phyloP scores from a whole-genome alignment of 2,797 vertebrate genomes.

The Mus spretus region DNA sequence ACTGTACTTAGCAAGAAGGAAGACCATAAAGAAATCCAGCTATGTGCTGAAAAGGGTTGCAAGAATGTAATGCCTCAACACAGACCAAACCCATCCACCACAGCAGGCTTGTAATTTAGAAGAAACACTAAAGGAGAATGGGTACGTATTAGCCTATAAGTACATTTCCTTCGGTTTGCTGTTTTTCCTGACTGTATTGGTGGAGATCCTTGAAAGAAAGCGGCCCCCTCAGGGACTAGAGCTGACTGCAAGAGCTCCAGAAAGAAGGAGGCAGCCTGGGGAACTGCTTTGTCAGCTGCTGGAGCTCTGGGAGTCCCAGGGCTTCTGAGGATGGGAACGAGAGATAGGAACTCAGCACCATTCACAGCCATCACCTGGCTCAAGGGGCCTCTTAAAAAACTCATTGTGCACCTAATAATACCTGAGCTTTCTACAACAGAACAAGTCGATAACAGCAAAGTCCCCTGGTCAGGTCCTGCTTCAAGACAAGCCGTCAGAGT shows the following conservation, averaged over 20 bases:
- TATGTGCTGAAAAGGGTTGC: slow-evolving; percentile 44
- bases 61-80: neutral
- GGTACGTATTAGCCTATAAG: slow-evolving; percentile 8
- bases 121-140: slow-evolving; percentile 18
- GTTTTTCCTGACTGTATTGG: neutral
- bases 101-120: slow-evolving; percentile 21
- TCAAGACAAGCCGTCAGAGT: neutral
- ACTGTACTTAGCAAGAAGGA: slow-evolving; percentile 22
- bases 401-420: neutral
- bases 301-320: neutral
- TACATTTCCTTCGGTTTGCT: slow-evolving; percentile 36
- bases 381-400: neutral
- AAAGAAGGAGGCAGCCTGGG: neutral
- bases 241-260: neutral
- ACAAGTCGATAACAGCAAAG: neutral
- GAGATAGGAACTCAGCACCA: neutral
- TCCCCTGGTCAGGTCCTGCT: neutral
- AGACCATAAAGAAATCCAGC: slow-evolving; percentile 70
- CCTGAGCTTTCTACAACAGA: neutral
- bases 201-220: slow-evolving; percentile 48
- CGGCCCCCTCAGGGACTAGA: neutral
- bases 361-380: neutral
- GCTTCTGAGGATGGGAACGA: neutral
- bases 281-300: neutral
- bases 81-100: neutral